These are phyloP conservation scores for Hydrolagus affinis DNA, from an alignment of 2,113 vertebrate species.

Conservation along the genomic window DNA sequence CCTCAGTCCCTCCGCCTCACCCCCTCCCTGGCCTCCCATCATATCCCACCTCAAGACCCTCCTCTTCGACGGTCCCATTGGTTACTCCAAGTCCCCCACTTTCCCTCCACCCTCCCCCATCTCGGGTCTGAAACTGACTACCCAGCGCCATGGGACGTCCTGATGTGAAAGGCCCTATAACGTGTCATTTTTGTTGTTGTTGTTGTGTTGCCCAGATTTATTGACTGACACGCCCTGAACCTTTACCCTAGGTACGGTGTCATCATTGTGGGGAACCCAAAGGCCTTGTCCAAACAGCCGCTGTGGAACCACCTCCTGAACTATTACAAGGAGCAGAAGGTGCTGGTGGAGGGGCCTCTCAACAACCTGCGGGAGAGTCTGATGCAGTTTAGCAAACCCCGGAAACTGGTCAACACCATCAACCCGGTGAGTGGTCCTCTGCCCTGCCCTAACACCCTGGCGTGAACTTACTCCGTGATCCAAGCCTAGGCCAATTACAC, in stretches of 20 bases:
- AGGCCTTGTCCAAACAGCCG: slow-evolving; percentile 91
- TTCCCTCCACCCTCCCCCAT: no score
- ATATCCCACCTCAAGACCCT: no score
- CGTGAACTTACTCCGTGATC: not conserved
- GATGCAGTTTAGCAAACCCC: slow-evolving; percentile 98
- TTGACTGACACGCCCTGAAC: not conserved
- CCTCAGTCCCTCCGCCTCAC: no score
- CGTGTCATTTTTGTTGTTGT: no score
- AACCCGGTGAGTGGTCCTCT: slow-evolving; percentile 76
- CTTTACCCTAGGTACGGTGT: slow-evolving; percentile 73
- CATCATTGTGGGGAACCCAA: slow-evolving; percentile 95
- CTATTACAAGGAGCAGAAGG: slow-evolving; percentile 98
- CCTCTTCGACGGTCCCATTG: no score
- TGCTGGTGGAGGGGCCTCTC: slow-evolving; percentile 92
- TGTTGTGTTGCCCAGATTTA: not conserved
- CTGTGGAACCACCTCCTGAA: slow-evolving; percentile 97
- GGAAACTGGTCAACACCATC: slow-evolving; percentile 95
- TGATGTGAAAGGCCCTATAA: no score
- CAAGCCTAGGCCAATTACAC: no score
- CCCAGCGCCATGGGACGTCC: no score
- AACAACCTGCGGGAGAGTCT: slow-evolving; percentile 96
- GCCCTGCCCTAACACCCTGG: not conserved
- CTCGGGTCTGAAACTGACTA: no score
- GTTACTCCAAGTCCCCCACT: no score
- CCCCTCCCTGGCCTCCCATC: no score